Evolutionary conservation across 2,113 vertebrate species (phyloP), one percentile per base, ranked within the genome.

Genomic region (Bothrops jararaca): DNA sequence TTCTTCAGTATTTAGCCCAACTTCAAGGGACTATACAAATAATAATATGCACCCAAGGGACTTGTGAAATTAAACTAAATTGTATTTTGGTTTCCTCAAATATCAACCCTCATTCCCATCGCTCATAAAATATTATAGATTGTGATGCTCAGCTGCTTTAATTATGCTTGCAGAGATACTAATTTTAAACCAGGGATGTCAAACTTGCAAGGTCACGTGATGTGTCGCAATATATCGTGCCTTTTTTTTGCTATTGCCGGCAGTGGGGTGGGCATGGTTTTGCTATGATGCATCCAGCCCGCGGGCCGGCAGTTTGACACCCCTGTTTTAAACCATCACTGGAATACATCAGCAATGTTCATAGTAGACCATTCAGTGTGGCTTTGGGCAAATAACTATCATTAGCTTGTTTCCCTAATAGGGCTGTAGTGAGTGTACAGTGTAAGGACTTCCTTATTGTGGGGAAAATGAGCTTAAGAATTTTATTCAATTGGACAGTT

Each of bases 401-500:
- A 64, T 18, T 39, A 58, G 54, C 3, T 89, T 45, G 52, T 45
- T n/a, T 88, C n/a, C n/a, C 52, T 54, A 26, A 64, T 1, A 90
- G 18, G 18, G 18, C 74, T 8, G 9, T 5, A 23, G 18, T 23
- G 89, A 90, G 42, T 20, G 5, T 89, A 29, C 20, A 50, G 5
- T 89, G 29, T n/a, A 90, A 64, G 34, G 3, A 2, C 5, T 12
- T 13, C 45, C 48, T 20, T 23, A 45, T 56, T 56, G 18, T 90
- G 58, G 45, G 60, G 60, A 6, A 52, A 90, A 15, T 23, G 20
- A 22, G 20, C 56, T 22, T 57, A 22, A 22, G 20, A 12, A 74
- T 4, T 94, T 34, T 89, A 53, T 53, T 53, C 34, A 94, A 60
- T 53, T 85, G 85, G 92, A 89, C 26, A 93, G 87, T 85, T 94